Evolutionary conservation across 2,113 vertebrate species (phyloP), one percentile per base, ranked within the genome.

Genomic region (Amazona guildingii): DNA sequence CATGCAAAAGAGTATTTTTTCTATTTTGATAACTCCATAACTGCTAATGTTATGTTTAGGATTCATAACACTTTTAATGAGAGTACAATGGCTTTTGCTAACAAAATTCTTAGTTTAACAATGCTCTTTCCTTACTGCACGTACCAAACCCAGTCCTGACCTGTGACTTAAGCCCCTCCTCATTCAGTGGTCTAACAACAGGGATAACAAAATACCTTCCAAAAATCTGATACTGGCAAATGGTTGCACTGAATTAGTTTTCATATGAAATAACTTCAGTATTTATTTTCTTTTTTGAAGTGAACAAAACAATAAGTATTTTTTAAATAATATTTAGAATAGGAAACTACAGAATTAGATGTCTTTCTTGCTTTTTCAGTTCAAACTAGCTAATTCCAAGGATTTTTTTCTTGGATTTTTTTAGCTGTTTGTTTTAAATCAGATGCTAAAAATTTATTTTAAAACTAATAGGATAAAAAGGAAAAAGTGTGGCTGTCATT

Each of bases 221-320:
- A 6, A 49, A 86, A 88, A 41, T 57, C 41, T 33, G 24, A 31
- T 24, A 24, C 7, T 57, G 8, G 21, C 54, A 55, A 83, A 67
- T 0, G 1, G 6, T n/a, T 51, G 48, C 9, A 20, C 28, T 55
- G 62, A 63, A 44, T 14, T 54, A 27, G 7, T 31, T 49, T 51
- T 81, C 21, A 11, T 25, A 9, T 59, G 19, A 75, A 70, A 39
- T 52, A 43, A 55, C 23, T 35, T 64, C 28, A 12, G 1, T 44
- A 12, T 64, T 81, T 77, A 19, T 27, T 66, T 90, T 49, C 17
- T 57, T n/a, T 63, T 95, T 80, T 57, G 29, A 89, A 88, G 31
- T 1, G 2, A 67, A 46, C 17, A 43, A 54, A 93, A 14, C 7
- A 5, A 0, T 41, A 19, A 54, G 8, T 35, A 0, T 8, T 27